Evolutionary conservation across 2,113 vertebrate genomes (phyloP), one percentile per base, ranked within the genome.

Genomic region (Sorex araneus): DNA sequence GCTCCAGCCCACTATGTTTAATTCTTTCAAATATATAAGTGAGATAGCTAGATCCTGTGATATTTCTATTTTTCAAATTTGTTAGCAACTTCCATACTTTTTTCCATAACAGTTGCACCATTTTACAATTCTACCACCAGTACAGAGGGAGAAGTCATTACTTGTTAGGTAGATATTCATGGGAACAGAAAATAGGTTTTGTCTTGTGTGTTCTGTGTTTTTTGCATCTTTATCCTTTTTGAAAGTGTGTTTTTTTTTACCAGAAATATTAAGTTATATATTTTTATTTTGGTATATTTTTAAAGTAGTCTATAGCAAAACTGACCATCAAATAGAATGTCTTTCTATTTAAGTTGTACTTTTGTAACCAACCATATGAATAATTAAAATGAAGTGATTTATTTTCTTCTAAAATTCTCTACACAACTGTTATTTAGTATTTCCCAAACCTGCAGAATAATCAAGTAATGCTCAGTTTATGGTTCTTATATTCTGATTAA

Each of bases 321-420:
- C 1, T 73, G n/a, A 54, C 34, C 47, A 30, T 57, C 19, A 77
- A 30, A 50, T 64, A 69, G 76, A 89, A 57, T 15, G 28, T 7
- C 19, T 30, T 64, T 45, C 50, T 82, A 25, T 36, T 92, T 60
- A 70, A 47, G 57, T n/a, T 5, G 28, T 67, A 78, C 64, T 47
- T 71, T 60, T 32, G 30, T n/a, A 79, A 75, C 28, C 23, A 19
- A 6, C 8, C 16, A 6, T 30, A 15, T 87, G 67, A 15, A 21
- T 87, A 36, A 75, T 90, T 74, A 57, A 84, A 69, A 75, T 47
- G 67, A 90, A 36, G 63, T 27, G 2, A 57, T 79, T 75, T 83
- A 28, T 32, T 78, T 83, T 6, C 28, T 8, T 89, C 19, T 27
- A 13, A 54, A 54, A 40, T 73, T 74, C 73, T 80, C 32, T 50